Evolutionary conservation across 1,140 invertebrate species (phyloP).

Genomic region (Ceratoteleas bidentatus): DNA sequence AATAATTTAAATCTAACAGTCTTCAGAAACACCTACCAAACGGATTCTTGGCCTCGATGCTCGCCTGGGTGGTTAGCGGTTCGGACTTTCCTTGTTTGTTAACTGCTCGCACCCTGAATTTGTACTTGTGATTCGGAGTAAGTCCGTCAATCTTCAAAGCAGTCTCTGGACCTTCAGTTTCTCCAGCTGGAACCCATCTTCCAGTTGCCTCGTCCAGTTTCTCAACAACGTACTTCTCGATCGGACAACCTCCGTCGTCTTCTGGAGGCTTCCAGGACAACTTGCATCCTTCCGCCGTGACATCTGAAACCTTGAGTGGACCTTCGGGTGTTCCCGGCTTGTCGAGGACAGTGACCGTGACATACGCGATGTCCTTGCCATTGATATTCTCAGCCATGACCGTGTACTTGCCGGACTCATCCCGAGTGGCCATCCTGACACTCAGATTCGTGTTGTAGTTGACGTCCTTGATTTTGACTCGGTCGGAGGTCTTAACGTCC

Average conservation of each 20-base stretch:
- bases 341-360: constrained; percentile 95
- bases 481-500: constrained; percentile 87
- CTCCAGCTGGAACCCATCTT: constrained; percentile 95
- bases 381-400: constrained; percentile 96
- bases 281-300: constrained; percentile 92
- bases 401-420: constrained; percentile 95
- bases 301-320: constrained; percentile 92
- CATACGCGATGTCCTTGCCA: constrained; percentile 94
- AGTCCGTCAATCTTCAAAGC: constrained; percentile 88
- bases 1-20: too few relatives aligned
- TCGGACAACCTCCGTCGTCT: constrained; percentile 94
- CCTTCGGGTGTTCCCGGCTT: constrained; percentile 94
- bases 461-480: constrained; percentile 88
- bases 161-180: constrained; percentile 91
- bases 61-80: constrained; percentile 92
- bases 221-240: constrained; percentile 96
- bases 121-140: constrained; percentile 95
- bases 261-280: constrained; percentile 94
- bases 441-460: constrained; percentile 96
- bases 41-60: constrained; percentile 99
- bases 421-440: constrained; percentile 91
- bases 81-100: constrained; percentile 98
- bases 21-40: constrained; percentile 85
- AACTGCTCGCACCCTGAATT: constrained; percentile 96
- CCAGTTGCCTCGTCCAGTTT: constrained; percentile 96